Base-by-base conservation (phyloP, 37 sponge, comb jelly and placozoan genomes). In the Halisarca cf. caerulea region DNA sequence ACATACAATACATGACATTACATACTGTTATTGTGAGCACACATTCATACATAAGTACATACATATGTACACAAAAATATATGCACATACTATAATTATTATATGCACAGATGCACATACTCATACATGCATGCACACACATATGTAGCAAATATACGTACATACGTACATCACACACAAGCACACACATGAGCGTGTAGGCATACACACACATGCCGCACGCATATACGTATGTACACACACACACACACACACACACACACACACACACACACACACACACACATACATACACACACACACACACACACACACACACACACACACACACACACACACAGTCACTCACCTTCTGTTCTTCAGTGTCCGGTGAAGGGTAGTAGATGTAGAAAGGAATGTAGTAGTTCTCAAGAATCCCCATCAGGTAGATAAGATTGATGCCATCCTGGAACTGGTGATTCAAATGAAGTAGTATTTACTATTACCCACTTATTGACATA, bases 361-460 rank as follows among this genome's bases (percentile, higher is more conserved):
- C 64, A 51, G 82, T 90, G 38, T 53, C 61, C 24, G 99, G 99
- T 0, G 71, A 59, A 39, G 81, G 69, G 80, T 90, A 85, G 86
- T 89, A 95, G 43, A 75, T 64, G 73, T 88, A 95, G n/a, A 92
- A 80, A 7, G 99, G 99, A 8, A 98, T 75, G 68, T 83, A 98
- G 90, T 95, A 98, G 40, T 92, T 88, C 83, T 95, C 99, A 53
- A 95, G 83, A n/a, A 94, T 32, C 0, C 93, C 90, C 94, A 98
- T 95, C 91, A 98, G 79, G 36, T 91, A 47, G 36, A 98, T 86
- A 20, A 98, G 84, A 78, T 90, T 85, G 39, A 94, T 88, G 4
- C 99, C 99, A 78, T 86, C 88, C 33, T 84, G 68, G 60, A 95
- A 98, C 93, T 98, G 77, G n/a, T n/a, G n/a, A n/a, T n/a, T n/a